phyloP scores from a whole-genome alignment of 1,140 invertebrate genomes.

The Lordiphosa stackelbergi region DNA sequence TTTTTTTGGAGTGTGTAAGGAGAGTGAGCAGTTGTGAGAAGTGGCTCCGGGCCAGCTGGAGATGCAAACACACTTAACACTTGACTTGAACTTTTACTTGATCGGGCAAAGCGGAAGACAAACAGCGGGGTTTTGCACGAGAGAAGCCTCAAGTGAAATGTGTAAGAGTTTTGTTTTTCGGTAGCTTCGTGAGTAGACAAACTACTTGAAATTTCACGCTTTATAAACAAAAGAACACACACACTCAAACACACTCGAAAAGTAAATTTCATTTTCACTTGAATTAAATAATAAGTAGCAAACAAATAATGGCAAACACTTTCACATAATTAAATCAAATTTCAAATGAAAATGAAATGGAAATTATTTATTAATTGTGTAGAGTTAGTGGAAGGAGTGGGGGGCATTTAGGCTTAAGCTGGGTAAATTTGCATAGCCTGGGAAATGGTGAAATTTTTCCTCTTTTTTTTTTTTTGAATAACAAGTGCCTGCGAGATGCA shows the following conservation, averaged over 20 bases:
- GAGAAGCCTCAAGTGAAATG: slow-evolving; percentile 55
- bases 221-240: slow-evolving; percentile 51
- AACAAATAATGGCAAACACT: slow-evolving; percentile 55
- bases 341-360: slow-evolving; percentile 66
- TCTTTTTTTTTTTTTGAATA: slow-evolving; percentile 23
- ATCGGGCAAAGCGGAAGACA: slow-evolving; percentile 31
- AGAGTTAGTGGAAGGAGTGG: not conserved
- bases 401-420: not conserved
- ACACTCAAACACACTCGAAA: slow-evolving; percentile 27
- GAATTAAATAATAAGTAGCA: slow-evolving; percentile 63
- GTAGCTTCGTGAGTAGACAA: slow-evolving; percentile 66
- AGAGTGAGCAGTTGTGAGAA: not conserved
- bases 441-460: slow-evolving; percentile 6
- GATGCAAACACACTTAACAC: slow-evolving; percentile 14
- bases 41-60: slow-evolving; percentile 26
- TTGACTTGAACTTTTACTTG: slow-evolving; percentile 19
- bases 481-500: slow-evolving; percentile 47
- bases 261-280: slow-evolving; percentile 69
- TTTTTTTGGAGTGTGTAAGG: slow-evolving; percentile 15
- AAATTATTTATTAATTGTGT: slow-evolving; percentile 67
- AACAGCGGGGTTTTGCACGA: slow-evolving; percentile 64
- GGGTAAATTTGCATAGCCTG: no score
- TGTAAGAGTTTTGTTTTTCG: slow-evolving; percentile 39
- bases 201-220: slow-evolving; percentile 71
- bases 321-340: slow-evolving; percentile 72